Evolutionary conservation across 2,113 vertebrate species (phyloP).

Genomic region (Proteles cristata): DNA sequence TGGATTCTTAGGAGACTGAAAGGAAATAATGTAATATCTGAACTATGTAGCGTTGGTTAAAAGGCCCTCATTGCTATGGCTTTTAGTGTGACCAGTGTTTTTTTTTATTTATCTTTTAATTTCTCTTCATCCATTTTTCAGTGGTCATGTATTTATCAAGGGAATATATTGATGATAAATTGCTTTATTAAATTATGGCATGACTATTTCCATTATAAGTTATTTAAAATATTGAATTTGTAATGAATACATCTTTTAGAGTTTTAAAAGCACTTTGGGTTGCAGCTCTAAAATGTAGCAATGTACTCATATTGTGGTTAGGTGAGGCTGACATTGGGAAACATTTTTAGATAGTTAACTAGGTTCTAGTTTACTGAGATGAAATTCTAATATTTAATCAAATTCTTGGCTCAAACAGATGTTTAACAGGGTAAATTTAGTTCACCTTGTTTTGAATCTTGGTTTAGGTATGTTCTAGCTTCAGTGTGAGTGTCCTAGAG

Average conservation of each 20-base stretch:
- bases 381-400: conserved; percentile 53
- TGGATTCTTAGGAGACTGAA: neutral
- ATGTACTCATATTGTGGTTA: neutral
- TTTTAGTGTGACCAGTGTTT: neutral
- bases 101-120: neutral
- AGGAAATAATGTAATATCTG: neutral
- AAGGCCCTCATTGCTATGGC: neutral
- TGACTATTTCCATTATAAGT: conserved; percentile 80
- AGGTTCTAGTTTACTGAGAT: conserved; percentile 58
- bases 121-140: conserved; percentile 78
- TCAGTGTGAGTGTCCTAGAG: conserved; percentile 10
- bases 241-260: conserved; percentile 45
- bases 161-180: conserved; percentile 60
- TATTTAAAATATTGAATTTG: conserved; percentile 79
- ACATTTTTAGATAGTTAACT: conserved; percentile 44
- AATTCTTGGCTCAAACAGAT: conserved; percentile 18
- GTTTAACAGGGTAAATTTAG: conserved; percentile 50
- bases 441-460: neutral
- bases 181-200: conserved; percentile 79
- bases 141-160: conserved; percentile 73
- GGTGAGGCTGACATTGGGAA: neutral
- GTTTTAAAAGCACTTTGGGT: conserved; percentile 57
- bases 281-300: conserved; percentile 48
- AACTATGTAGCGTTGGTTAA: neutral
- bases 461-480: conserved; percentile 19